Percentiles rank a stretch among this genome's conserved stretches.
These are phyloP conservation scores for Zophobas morio DNA, from an alignment of 1,140 invertebrate species.

Conservation along the genomic window DNA sequence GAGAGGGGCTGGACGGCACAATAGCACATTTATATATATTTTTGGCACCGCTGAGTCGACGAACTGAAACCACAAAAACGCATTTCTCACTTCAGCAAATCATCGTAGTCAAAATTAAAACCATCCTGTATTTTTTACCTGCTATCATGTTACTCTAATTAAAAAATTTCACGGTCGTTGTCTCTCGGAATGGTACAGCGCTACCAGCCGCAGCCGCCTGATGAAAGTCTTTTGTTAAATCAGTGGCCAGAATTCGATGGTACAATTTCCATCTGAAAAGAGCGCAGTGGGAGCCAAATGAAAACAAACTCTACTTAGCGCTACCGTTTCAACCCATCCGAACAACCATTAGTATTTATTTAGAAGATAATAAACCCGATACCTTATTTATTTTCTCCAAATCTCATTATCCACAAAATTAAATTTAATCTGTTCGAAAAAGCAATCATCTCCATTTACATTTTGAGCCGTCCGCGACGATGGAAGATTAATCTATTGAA, in stretches of 20 bases:
- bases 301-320: conserved; percentile 29
- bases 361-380: conserved; percentile 16
- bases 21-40: too few species aligned
- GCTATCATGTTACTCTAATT: conserved; percentile 11
- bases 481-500: conserved; percentile 6
- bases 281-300: conserved; percentile 26
- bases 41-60: too few species aligned
- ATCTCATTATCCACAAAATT: conserved; percentile 27
- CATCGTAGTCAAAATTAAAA: neutral
- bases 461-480: neutral
- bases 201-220: neutral
- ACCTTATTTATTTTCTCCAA: conserved; percentile 26
- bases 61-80: too few species aligned
- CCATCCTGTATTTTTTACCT: neutral
- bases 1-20: too few species aligned
- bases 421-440: conserved; percentile 19
- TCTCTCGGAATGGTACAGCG: neutral
- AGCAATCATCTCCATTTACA: conserved; percentile 19
- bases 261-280: conserved; percentile 30
- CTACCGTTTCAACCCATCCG: conserved; percentile 14
- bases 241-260: conserved; percentile 12
- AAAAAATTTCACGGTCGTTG: conserved; percentile 20
- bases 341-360: conserved; percentile 15
- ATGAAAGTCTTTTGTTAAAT: conserved; percentile 10
- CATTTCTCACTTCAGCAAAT: too few species aligned